Evolutionary conservation across 2,888 invertebrate genomes (phyloP), one percentile per base, ranked within the genome.

Genomic region (Caenorhabditis sp.): DNA sequence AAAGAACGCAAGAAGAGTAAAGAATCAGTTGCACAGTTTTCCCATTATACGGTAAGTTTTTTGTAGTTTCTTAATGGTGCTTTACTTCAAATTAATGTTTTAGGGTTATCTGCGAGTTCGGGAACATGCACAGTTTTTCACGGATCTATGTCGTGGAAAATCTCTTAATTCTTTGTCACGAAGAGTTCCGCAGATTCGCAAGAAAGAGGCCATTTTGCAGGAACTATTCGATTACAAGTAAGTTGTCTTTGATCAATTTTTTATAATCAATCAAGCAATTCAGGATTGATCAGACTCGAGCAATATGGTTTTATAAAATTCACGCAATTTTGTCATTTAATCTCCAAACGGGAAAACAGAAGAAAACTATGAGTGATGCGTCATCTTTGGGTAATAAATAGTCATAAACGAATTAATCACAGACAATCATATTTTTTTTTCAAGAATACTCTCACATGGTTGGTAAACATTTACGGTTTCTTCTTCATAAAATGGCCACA

Each of bases 171-270:
- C 72, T 21, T 59, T 78, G 17, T 31, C 64, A 5, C 70, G 69
- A 51, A 49, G 62, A 24, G 64, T 83, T 12, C 84, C 84, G 0
- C 31, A 19, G 1, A 77, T 78, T 49, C 50, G 66, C n/a, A 62
- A 60, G 5, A 80, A 72, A n/a, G 81, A 79, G 19, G 73, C 75
- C 14, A 58, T 76, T n/a, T 61, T 83, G 31, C 71, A 75, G 5
- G 75, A 73, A 37, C 62, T 84, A 12, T 82, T 62, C 50, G 77
- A 79, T 23, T 83, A 77, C 51, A 73, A 78, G 79, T 79, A 6
- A 70, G 77, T 66, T 54, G 3, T 10, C 24, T 0, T 26, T 19
- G 5, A 6, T n/a, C 19, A 50, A 60, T 58, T 70, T 76, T 55
- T 67, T n/a, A n/a, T n/a, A n/a, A n/a, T n/a, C n/a, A n/a, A n/a